Conservation (phyloP, 2,797 vertebrate genomes). For the Hydrophis major region DNA sequence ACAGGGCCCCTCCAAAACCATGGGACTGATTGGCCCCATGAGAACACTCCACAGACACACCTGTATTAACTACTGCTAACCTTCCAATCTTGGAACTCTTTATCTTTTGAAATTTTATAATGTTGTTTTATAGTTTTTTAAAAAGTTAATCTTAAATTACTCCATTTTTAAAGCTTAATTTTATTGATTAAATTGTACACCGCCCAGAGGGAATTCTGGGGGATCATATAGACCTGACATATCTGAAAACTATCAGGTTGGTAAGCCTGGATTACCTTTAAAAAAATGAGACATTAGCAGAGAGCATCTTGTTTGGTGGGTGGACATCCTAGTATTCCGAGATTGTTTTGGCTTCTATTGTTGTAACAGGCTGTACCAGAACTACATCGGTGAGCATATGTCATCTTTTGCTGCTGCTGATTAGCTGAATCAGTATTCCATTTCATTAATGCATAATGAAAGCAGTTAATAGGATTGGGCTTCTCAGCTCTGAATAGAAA, state of each 20-base stretch:
- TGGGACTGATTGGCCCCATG: background rate
- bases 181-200: background rate
- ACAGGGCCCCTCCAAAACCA: background rate
- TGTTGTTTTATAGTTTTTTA: background rate
- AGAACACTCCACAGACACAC: background rate
- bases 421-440: slow-evolving; percentile 60
- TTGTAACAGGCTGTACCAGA: slow-evolving; percentile 37
- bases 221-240: background rate
- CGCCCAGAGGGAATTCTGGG: background rate
- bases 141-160: background rate
- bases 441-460: slow-evolving; percentile 58
- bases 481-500: slow-evolving; percentile 24
- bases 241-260: background rate
- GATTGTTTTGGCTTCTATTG: slow-evolving; percentile 22
- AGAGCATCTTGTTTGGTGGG: background rate
- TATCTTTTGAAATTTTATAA: background rate
- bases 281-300: accelerated
- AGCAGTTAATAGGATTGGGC: slow-evolving; percentile 51
- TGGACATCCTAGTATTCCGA: background rate
- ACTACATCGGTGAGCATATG: background rate
- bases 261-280: accelerated
- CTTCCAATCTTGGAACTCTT: background rate
- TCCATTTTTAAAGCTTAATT: background rate
- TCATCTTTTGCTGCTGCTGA: slow-evolving; percentile 31
- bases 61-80: background rate